Evolutionary conservation across 1,140 invertebrate genomes (phyloP).

Genomic region (Antheraea pernyi): DNA sequence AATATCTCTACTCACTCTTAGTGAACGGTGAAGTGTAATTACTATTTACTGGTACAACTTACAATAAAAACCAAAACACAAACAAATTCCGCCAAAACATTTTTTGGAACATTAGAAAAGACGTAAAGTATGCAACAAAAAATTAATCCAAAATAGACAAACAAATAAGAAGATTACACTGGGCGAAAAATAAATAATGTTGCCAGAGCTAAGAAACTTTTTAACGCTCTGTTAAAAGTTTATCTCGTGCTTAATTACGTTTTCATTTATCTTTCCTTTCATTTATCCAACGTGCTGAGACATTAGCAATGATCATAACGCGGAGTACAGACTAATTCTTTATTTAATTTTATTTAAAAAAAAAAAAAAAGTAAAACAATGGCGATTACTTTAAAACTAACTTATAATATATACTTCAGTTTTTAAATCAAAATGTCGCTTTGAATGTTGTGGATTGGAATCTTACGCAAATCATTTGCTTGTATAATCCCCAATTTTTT

Average conservation of each 20-base stretch:
- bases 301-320: neutral
- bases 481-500: too few species aligned
- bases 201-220: conserved; percentile 51
- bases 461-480: too few species aligned
- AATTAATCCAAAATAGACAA: conserved; percentile 33
- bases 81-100: neutral
- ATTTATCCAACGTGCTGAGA: conserved; percentile 26
- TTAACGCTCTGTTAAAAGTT: conserved; percentile 62
- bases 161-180: conserved; percentile 46
- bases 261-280: conserved; percentile 68
- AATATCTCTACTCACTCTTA: too few species aligned
- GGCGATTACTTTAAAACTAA: too few species aligned
- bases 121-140: conserved; percentile 23
- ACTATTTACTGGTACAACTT: neutral
- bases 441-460: too few species aligned
- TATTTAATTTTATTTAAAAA: neutral
- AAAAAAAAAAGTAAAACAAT: too few species aligned
- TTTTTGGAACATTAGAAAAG: conserved; percentile 19
- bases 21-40: neutral
- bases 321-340: neutral
- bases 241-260: conserved; percentile 66
- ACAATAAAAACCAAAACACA: neutral
- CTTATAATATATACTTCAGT: too few species aligned
- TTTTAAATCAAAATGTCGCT: too few species aligned
- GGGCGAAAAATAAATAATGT: conserved; percentile 56